Evolutionary conservation across 2,797 vertebrate species (phyloP), one percentile per base, ranked within the genome.

Genomic region (Sebastes reedi): DNA sequence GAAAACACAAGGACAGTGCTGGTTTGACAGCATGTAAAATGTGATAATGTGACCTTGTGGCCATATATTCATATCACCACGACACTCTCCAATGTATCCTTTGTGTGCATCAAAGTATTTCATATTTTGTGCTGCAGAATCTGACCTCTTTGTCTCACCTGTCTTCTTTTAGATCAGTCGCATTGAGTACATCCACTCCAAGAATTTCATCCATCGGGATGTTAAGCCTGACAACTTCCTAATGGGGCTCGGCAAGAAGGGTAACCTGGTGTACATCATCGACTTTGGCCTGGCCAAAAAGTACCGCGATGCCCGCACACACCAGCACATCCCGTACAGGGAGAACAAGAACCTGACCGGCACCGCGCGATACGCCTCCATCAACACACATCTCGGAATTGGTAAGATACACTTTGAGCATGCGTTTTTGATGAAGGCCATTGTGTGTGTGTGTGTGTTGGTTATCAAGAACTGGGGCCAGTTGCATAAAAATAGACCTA

Each of bases 341-440:
- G 98, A 99, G 97, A 99, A 99, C 95, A 99, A 99, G 96, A 99
- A 99, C 87, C 95, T 99, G 89, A 99, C 98, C 0, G 98, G 98
- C 92, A 99, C 98, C 1, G 98, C 98, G 2, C 97, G 98, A 88
- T 99, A 99, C 0, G 98, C 98, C 87, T 99, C 98, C 84, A 99
- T 99, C 95, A 99, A 99, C 93, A 99, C 98, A 20, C 98, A 99
- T 92, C 94, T 99, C 91, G 98, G 98, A 82, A 99, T 99, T 0
- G 98, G 98, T 99, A 93, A 96, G 96, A 12, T 34, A 3, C 25
- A 54, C 6, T 27, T 18, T 1, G 8, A 71, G n/a, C 60, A 52
- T 27, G 2, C 4, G 30, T 8, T 24, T 72, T 42, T 54, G 14
- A 14, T 42, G 11, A 14, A 34, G 11, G 32, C 12, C 12, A 12